Evolutionary conservation across 1,140 invertebrate genomes (phyloP), one percentile per base, ranked within the genome.

Genomic region (Drosophila miranda): DNA sequence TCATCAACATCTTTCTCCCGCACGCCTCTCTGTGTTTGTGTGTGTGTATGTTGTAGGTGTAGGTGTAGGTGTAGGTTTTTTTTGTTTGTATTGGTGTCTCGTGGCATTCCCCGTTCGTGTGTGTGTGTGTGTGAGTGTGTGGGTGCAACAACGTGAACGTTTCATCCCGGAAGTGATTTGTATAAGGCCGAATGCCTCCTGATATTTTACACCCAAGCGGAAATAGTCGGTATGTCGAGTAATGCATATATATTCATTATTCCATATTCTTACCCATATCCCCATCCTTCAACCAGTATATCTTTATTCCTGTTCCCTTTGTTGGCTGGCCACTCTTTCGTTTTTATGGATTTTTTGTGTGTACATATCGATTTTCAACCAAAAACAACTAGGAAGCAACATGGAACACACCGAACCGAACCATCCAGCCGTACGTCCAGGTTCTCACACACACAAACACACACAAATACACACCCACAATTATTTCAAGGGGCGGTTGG

Each of bases 91-190:
- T 72, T 52, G 46, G 71, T 63, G 53, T 56, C 69, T 45, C 70
- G 70, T 73, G 70, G 70, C 70, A 57, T 60, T 59, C 49, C 46
- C 11, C 44, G 48, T 58, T 52, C 48, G 30, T 19, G 52, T 13
- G 38, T 46, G 34, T 50, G 41, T 61, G 56, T 41, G 55, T 49
- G 45, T n/a, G 30, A 38, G 58, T 38, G 54, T 68, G 78, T 74
- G 67, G 66, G 66, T 70, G 69, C 70, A 73, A 73, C 70, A 73
- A 73, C 70, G 70, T 73, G 70, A 73, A 75, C 70, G 60, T 45
- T 75, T 58, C 61, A 57, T 86, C 58, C 76, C 68, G 60, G 72
- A 86, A 70, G 80, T 84, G 81, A 80, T 80, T 80, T 84, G 72
- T 84, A 77, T 74, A 68, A 68, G 62, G 62, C 66, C 51, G 70